A percentile compares a stretch with the other conserved stretches of the same genome.
Evolutionary conservation across 1,140 invertebrate species (phyloP).

Genomic region (Drosophila arizonae): DNA sequence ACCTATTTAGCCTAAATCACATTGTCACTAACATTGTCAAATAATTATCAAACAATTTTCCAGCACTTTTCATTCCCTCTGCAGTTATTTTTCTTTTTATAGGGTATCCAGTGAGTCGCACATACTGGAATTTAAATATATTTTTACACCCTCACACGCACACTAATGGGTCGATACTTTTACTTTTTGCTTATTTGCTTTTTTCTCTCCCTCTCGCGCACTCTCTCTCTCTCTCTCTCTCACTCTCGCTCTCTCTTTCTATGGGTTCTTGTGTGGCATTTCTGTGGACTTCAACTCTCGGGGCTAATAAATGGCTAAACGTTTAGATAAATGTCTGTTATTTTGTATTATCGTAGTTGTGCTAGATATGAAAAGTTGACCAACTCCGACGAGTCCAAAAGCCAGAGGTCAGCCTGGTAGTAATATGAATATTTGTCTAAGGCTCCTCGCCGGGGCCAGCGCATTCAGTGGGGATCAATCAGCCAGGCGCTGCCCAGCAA

Average conservation of each 20-base stretch:
- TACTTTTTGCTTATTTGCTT: slow-evolving; percentile 26
- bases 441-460: slow-evolving; percentile 11
- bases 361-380: slow-evolving; percentile 66
- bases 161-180: slow-evolving; percentile 59
- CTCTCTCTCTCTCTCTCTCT: slow-evolving; percentile 17
- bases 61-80: neutral
- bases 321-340: slow-evolving; percentile 72
- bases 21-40: no score
- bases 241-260: neutral
- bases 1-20: no score
- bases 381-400: slow-evolving; percentile 7
- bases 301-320: slow-evolving; percentile 73
- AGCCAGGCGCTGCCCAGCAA: slow-evolving; percentile 12
- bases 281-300: slow-evolving; percentile 3
- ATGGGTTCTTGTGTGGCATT: slow-evolving; percentile 3
- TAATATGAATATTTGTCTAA: slow-evolving; percentile 40
- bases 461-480: slow-evolving; percentile 44
- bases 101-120: neutral
- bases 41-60: no score
- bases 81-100: neutral
- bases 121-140: neutral
- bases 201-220: slow-evolving; percentile 16
- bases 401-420: slow-evolving; percentile 35
- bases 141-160: slow-evolving; percentile 32
- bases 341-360: slow-evolving; percentile 74